phyloP scores from a whole-genome alignment of 2,888 invertebrate genomes.

The Scrobipalpa atriplicella region DNA sequence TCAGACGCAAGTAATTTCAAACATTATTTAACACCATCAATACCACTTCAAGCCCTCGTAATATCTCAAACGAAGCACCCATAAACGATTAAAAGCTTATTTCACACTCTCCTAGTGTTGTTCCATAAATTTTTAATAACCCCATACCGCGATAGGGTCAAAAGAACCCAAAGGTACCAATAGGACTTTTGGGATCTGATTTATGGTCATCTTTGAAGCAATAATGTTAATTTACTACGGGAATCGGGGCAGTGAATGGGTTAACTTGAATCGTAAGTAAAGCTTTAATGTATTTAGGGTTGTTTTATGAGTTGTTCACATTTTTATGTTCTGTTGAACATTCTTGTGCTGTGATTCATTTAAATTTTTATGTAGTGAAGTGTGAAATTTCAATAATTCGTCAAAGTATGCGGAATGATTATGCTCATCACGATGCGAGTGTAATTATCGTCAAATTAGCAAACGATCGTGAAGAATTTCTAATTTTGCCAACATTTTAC shows the following conservation, averaged over 20 bases:
- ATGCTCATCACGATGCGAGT: neutral
- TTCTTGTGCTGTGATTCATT: slow-evolving; percentile 6
- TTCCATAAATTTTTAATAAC: slow-evolving; percentile 46
- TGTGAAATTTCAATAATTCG: neutral
- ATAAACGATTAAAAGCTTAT: slow-evolving; percentile 46
- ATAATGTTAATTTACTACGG: slow-evolving; percentile 51
- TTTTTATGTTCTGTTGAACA: slow-evolving; percentile 23
- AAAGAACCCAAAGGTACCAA: slow-evolving; percentile 35
- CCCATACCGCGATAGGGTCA: slow-evolving; percentile 37
- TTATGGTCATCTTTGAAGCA: slow-evolving; percentile 41
- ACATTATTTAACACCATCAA: slow-evolving; percentile 18
- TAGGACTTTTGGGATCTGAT: slow-evolving; percentile 36
- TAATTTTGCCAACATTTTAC: neutral
- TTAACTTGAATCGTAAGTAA: slow-evolving; percentile 26
- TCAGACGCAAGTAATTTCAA: slow-evolving; percentile 4
- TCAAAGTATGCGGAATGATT: neutral
- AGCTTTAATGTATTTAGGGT: slow-evolving; percentile 41
- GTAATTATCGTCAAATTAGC: neutral
- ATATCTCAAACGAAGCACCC: slow-evolving; percentile 37
- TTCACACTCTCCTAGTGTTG: slow-evolving; percentile 49
- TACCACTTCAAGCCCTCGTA: slow-evolving; percentile 31
- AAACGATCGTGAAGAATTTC: neutral
- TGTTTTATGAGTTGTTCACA: slow-evolving; percentile 36
- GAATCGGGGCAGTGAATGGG: slow-evolving; percentile 35
- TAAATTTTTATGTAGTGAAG: neutral